phyloP scores from a whole-genome alignment of 2,797 vertebrate species.

The Fratercula arctica region DNA sequence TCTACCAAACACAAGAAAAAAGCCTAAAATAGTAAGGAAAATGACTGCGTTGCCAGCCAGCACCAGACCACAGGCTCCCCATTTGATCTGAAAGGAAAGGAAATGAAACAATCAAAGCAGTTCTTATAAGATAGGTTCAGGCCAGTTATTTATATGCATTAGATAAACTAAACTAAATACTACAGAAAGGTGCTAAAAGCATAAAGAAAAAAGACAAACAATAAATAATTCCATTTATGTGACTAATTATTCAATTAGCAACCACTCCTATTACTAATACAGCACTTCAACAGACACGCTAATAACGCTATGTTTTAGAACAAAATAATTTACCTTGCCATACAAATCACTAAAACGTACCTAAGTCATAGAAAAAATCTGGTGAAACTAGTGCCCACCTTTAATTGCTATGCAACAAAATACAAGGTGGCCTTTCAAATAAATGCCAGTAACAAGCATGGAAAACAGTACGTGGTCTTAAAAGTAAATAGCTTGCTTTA shows the following conservation, averaged over 20 bases:
- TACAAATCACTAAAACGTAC: background rate
- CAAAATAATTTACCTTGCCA: background rate
- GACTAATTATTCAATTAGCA: background rate
- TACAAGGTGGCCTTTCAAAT: background rate
- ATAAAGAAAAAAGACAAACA: background rate
- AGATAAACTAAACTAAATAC: constrained; percentile 32
- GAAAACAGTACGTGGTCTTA: background rate
- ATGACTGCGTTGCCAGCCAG: constrained; percentile 93
- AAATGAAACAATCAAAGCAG: constrained; percentile 38
- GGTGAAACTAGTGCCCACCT: background rate
- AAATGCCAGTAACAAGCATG: background rate
- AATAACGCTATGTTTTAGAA: background rate
- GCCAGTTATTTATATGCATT: background rate
- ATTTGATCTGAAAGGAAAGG: constrained; percentile 86
- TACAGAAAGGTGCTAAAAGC: constrained; percentile 56
- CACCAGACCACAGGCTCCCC: constrained; percentile 94
- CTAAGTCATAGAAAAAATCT: background rate
- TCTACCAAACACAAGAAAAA: constrained; percentile 92
- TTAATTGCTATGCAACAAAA: background rate
- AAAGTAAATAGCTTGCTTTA: background rate
- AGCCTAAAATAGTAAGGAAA: constrained; percentile 94
- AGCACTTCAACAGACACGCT: background rate
- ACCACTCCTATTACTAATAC: background rate
- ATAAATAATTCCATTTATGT: background rate
- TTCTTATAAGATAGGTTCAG: background rate